Base-by-base conservation (phyloP, 2,888 invertebrate genomes). In the Meiosimyza platycephala region DNA sequence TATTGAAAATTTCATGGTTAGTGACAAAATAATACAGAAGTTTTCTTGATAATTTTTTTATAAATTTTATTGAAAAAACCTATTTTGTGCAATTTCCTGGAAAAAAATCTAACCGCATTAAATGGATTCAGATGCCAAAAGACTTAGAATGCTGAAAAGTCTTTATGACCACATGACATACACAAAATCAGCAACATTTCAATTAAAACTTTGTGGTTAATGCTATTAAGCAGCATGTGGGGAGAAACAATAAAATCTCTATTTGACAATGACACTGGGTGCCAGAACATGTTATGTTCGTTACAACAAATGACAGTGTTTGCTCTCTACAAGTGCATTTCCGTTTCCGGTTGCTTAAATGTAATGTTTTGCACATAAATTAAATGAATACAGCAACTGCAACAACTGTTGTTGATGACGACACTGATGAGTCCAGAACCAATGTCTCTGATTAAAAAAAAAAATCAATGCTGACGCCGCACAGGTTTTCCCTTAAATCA, bases 181-280 rank as follows among this genome's bases (percentile, higher is more conserved):
- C 18, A 63, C 57, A 68, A 57, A 22, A 69, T 13, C 59, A 63
- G 16, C 64, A 18, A 1, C 13, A 22, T 16, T 16, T 51, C 64
- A 64, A 64, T 64, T 51, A 51, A 50, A 64, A 64, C 22, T 22
- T 51, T 50, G 51, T 51, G 64, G 64, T 62, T 33, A 12, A n/a
- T 11, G 16, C 11, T 12, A 62, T 40, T n/a, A 33, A 62, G 5
- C 16, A n/a, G 3, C 28, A 62, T 6, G 16, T 62, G 47, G 6
- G 15, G 16, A 1, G 33, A n/a, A 22, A 9, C 9, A 7, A 40
- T 7, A 40, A 40, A 40, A 40, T 40, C 9, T 9, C 33, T 16
- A 1, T 15, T 22, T 6, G 12, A 55, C 18, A 57, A 57, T 16
- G 40, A 62, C 16, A 40, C n/a, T 9, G 33, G 15, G 60, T 40